Base-by-base conservation (phyloP, 2,888 invertebrate species). In the Cerceris ruficornis region DNA sequence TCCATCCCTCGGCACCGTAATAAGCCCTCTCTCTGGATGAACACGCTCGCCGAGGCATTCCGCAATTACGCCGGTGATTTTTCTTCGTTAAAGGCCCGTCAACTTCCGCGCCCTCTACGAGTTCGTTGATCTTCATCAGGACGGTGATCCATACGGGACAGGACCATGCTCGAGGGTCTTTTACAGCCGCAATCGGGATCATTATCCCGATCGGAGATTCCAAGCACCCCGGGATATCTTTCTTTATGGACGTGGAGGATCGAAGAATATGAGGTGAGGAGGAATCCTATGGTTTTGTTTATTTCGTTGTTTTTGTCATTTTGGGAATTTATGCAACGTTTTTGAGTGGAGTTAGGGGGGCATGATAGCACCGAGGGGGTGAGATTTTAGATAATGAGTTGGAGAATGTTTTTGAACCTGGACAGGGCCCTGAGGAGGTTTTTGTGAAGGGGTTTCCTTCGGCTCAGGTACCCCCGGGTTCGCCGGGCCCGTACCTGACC, bases 41-140 rank as follows among this genome's bases (percentile, higher is more conserved):
- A 55, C 17, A 13, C 7, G 55, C 55, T 15, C 5, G 13, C n/a
- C n/a, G 52, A 8, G n/a, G 50, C 9, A 50, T 17, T 17, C 17
- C 11, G 17, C 11, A 11, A 62, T 55, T 46, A 55, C 13, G 17
- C 14, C 28, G 60, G 39, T 17, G 13, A 58, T 41, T 15, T 8
- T 54, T 8, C n/a, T 7, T 17, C 0, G 28, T 70, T 75, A 11
- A 90, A 97, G 97, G 87, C 97, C 97, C 0, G 95, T 98, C 60
- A 95, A 96, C 87, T 98, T 97, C 91, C 96, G 96, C 90, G 95
- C 97, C 0, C 94, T 97, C 41, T 98, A 97, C 92, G 98, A 98
- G 92, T 98, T 98, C 90, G 97, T 98, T 55, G 97, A 97, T 91
- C 93, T 97, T 8, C 96, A 97, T 87, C 96, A 97, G 93, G 97